Percentiles rank a stretch among this genome's conserved stretches.
Conservation (phyloP, 2,113 vertebrate species). For the Channa argus region DNA sequence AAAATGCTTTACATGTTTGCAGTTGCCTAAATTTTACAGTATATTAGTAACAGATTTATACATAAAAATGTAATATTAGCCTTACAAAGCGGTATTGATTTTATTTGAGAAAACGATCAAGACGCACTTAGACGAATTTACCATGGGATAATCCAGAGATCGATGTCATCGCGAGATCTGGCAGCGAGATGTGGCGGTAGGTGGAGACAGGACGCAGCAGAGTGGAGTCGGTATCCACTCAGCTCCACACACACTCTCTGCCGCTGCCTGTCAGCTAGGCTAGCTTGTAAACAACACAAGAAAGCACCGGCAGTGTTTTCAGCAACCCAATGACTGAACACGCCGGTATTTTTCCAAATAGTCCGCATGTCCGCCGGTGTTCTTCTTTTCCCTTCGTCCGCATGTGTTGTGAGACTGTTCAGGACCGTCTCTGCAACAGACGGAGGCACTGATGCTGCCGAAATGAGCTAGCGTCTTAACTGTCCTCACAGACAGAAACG, state of each 20-base stretch:
- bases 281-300: conserved; percentile 48
- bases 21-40: too few species aligned
- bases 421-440: conserved; percentile 31
- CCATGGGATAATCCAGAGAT: background rate
- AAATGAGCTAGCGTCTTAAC: conserved; percentile 65
- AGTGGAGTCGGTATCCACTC: conserved; percentile 49
- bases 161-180: conserved; percentile 58
- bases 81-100: too few species aligned
- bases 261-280: conserved; percentile 25
- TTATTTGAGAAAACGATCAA: too few species aligned
- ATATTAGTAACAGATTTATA: too few species aligned
- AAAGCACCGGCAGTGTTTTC: background rate
- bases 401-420: background rate
- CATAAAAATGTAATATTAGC: too few species aligned
- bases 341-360: background rate
- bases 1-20: too few species aligned
- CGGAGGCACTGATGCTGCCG: conserved; percentile 41
- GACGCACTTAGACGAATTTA: too few species aligned
- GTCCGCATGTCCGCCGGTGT: background rate
- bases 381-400: background rate
- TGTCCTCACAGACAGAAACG: conserved; percentile 24
- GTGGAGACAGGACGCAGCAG: conserved; percentile 50
- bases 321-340: conserved; percentile 38
- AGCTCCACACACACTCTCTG: conserved; percentile 12
- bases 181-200: conserved; percentile 53